phyloP scores from a whole-genome alignment of 2,113 vertebrate genomes.

The Hippocampus barbouri region DNA sequence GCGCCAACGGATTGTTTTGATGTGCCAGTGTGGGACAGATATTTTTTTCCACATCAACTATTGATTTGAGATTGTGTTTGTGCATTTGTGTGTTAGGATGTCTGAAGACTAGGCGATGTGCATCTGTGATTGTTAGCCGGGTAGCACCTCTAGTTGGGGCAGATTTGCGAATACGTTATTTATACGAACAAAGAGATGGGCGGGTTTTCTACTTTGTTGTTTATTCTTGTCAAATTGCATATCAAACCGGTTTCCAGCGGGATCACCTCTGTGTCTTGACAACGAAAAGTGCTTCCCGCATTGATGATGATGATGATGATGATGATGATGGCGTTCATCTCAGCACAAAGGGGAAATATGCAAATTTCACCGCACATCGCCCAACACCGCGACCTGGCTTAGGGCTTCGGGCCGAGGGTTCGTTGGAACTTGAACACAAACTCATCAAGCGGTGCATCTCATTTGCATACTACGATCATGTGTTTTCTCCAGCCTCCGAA shows the following conservation, averaged over 20 bases:
- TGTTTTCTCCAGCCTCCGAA: slow-evolving; percentile 10
- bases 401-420: not conserved
- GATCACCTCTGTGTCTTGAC: slow-evolving; percentile 65
- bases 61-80: slow-evolving; percentile 59
- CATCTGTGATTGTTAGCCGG: slow-evolving; percentile 56
- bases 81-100: slow-evolving; percentile 73
- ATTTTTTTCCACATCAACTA: slow-evolving; percentile 60
- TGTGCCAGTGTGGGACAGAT: slow-evolving; percentile 37
- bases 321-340: slow-evolving; percentile 29
- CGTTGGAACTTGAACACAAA: not conserved
- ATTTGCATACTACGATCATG: not conserved
- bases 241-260: slow-evolving; percentile 29
- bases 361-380: not conserved
- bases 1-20: not conserved
- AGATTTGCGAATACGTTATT: slow-evolving; percentile 70
- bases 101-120: slow-evolving; percentile 57
- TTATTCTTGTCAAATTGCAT: slow-evolving; percentile 50
- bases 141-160: slow-evolving; percentile 64
- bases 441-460: not conserved
- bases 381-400: not conserved
- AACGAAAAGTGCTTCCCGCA: slow-evolving; percentile 58
- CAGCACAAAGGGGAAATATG: slow-evolving; percentile 29
- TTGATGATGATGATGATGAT: not conserved
- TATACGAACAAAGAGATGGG: slow-evolving; percentile 63
- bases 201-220: slow-evolving; percentile 21